phyloP scores from a whole-genome alignment of 2,888 invertebrate species.

The Drosophila yooni region DNA sequence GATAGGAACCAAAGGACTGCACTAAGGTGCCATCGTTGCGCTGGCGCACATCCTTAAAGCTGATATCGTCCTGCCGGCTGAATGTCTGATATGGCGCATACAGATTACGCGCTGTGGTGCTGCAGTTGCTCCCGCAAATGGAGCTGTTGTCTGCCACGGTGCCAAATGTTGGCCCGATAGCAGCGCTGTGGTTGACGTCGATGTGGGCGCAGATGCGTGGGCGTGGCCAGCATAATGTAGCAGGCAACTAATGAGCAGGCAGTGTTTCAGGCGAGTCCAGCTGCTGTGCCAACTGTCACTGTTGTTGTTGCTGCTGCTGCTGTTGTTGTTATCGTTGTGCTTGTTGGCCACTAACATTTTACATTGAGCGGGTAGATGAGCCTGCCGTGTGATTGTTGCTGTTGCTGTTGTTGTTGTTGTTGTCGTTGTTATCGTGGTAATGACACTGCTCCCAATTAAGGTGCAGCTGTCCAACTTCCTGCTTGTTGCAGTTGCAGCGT shows the following conservation, averaged over 20 bases:
- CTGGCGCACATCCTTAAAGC: slow-evolving; percentile 80
- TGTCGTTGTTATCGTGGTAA: slow-evolving; percentile 60
- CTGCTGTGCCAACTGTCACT: slow-evolving; percentile 32
- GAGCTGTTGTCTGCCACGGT: slow-evolving; percentile 68
- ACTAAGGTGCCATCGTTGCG: slow-evolving; percentile 82
- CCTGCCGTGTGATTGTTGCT: slow-evolving; percentile 17
- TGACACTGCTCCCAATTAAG: slow-evolving; percentile 77
- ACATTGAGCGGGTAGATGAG: slow-evolving; percentile 79
- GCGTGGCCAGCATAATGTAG: slow-evolving; percentile 40
- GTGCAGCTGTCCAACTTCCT: slow-evolving; percentile 74
- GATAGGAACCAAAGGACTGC: slow-evolving; percentile 83
- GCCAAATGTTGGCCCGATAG: slow-evolving; percentile 65
- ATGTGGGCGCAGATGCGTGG: slow-evolving; percentile 35
- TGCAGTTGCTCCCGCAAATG: slow-evolving; percentile 42
- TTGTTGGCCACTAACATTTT: slow-evolving; percentile 84
- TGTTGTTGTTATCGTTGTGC: slow-evolving; percentile 64
- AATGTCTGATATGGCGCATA: slow-evolving; percentile 84
- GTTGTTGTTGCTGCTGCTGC: slow-evolving; percentile 51
- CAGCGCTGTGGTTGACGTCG: slow-evolving; percentile 61
- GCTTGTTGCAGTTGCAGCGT: slow-evolving; percentile 51
- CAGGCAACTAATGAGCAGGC: slow-evolving; percentile 48
- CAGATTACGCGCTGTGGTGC: slow-evolving; percentile 82
- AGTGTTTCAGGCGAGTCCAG: slow-evolving; percentile 34
- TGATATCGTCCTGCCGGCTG: slow-evolving; percentile 82
- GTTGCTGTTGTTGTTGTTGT: slow-evolving; percentile 42